Base-by-base conservation (phyloP, 1,140 invertebrate species). In the Chionoecetes opilio region DNA sequence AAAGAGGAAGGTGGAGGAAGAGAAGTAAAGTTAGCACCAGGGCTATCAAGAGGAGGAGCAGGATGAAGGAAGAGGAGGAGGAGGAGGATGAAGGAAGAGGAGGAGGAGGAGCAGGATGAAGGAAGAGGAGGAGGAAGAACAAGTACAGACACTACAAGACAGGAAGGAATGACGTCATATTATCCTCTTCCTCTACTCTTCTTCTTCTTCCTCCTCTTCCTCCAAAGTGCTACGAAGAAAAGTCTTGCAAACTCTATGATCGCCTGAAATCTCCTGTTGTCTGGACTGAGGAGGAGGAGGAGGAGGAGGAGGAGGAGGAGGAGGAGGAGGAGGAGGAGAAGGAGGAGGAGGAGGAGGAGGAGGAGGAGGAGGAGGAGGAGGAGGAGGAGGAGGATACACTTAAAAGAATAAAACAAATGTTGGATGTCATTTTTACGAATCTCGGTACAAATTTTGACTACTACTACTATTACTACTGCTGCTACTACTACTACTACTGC, bases 401-500 rank as follows among this genome's bases (percentile, higher is more conserved):
- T 53, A 53, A 53, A 9, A 17, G 21, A 0, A 17, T 1, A 53
- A 53, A 1, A 3, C 9, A 53, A 53, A 17, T 53, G 2, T 9
- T 53, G 46, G 9, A 53, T 53, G 46, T 53, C 46, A 53, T 14
- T 53, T 53, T 14, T 53, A 53, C 11, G 11, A 9, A 53, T 53
- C 46, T 53, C 11, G 11, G 11, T 75, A 75, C 63, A n/a, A 75
- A n/a, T n/a, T 75, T 0, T 8, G 26, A 75, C 53, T 75, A 75
- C 53, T 75, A 75, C 53, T 21, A 75, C 53, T 75, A 75, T 21
- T 75, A 75, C 53, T 75, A 75, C 53, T 75, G n/a, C 63, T 75
- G n/a, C 63, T 75, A 75, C 63, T 75, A 75, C 63, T 75, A 75
- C n/a, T 75, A 75, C 63, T 75, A 75, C 63, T 75, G n/a, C 63